A percentile compares a stretch with the other conserved stretches of the same genome.
These are phyloP conservation scores for cat (Felis catus) DNA, from an alignment of 2,113 vertebrate genomes.

Conservation along the genomic window F.catus_Fca126_mat1.0 CM031414.1:103577501-103578000, in stretches of 20 bases:
- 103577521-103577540: neutral
- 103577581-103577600: constrained; percentile 71
- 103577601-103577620: constrained; percentile 78
- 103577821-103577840: neutral
- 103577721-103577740: constrained; percentile 67
- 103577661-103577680: constrained; percentile 81
- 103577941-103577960: neutral
- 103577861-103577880: neutral
- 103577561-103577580: constrained; percentile 11
- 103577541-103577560: neutral
- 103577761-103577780: neutral
- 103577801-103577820: neutral
- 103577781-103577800: neutral
- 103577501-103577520: neutral
- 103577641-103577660: constrained; percentile 76
- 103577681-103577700: constrained; percentile 82
- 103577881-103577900: neutral
- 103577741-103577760: constrained; percentile 18
- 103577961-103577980: accelerated
- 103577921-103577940: neutral
- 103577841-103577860: neutral
- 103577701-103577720: constrained; percentile 48
- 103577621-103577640: constrained; percentile 82
- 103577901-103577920: neutral
- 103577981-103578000: neutral